phyloP scores from a whole-genome alignment of 2,888 invertebrate genomes.

The Dinocampus coccinellae region DNA sequence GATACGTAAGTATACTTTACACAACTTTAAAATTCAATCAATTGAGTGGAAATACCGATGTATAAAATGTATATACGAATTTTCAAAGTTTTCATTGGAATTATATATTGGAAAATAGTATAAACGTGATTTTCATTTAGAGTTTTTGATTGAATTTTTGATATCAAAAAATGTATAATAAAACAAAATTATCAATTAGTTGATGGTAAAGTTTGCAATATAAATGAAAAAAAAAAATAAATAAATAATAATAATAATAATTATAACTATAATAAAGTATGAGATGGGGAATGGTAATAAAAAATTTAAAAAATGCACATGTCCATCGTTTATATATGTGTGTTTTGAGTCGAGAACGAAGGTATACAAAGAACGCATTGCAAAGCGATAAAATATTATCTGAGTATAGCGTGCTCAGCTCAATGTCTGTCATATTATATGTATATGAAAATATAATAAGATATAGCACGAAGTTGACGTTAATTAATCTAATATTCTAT shows the following conservation, averaged over 20 bases:
- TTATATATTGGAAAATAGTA: neutral
- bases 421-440: conserved; percentile 2
- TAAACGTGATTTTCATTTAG: neutral
- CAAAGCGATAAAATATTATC: conserved; percentile 19
- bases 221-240: neutral
- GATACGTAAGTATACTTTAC: neutral
- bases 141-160: neutral
- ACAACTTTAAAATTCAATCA: neutral
- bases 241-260: neutral
- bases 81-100: neutral
- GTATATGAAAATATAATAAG: neutral
- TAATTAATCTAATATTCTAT: neutral
- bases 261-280: no score
- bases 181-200: neutral
- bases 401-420: conserved; percentile 12
- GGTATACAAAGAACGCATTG: neutral
- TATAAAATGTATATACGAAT: neutral
- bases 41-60: neutral
- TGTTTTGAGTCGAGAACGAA: neutral
- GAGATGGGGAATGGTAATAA: no score
- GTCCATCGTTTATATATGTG: neutral
- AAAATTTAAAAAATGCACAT: neutral
- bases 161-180: neutral
- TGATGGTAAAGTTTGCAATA: neutral
- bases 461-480: neutral